Evolutionary conservation across 2,888 invertebrate genomes (phyloP), one percentile per base, ranked within the genome.

Genomic region (Steinernema hermaphroditum): DNA sequence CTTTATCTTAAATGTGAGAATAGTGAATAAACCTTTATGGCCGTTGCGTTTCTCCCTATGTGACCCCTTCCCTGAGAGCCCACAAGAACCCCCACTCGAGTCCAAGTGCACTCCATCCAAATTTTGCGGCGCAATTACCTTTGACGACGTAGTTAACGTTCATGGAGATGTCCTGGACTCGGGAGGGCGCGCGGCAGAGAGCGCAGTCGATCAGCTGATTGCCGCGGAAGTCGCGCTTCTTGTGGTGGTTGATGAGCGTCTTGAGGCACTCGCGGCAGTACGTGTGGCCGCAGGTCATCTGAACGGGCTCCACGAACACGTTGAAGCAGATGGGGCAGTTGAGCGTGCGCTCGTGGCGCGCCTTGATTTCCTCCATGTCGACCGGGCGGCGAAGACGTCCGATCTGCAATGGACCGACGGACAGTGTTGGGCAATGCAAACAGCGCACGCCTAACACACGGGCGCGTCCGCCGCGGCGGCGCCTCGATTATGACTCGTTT

Each of bases 211-310:
- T 62, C 32, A 32, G 32, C 32, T 62, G 62, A 6, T 16, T 1
- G 2, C 54, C 62, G 14, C 62, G 62, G 2, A 32, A 14, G 27
- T 62, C 62, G 2, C 62, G 29, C n/a, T 62, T 62, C 34, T 27
- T 22, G 8, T 22, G 27, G 22, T 22, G 8, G 29, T 32, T 14
- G 44, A 49, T 69, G 29, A 44, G 19, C 32, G 8, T 27, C n/a
- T 46, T 29, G 44, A 69, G 29, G 46, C 69, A 69, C 2, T 24
- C 46, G n/a, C 69, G 69, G 69, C 69, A 69, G 34, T 69, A 69
- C 16, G 69, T 69, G 69, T 69, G 69, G 4, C 69, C 69, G 24
- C 69, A 69, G 46, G 41, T 16, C 69, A 69, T 24, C 62, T 62
- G 62, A 2, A 62, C 62, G 32, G 62, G 62, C 16, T 62, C 29